Evolutionary conservation across 2,888 invertebrate genomes (phyloP).

Genomic region (Synanthedon vespiformis): DNA sequence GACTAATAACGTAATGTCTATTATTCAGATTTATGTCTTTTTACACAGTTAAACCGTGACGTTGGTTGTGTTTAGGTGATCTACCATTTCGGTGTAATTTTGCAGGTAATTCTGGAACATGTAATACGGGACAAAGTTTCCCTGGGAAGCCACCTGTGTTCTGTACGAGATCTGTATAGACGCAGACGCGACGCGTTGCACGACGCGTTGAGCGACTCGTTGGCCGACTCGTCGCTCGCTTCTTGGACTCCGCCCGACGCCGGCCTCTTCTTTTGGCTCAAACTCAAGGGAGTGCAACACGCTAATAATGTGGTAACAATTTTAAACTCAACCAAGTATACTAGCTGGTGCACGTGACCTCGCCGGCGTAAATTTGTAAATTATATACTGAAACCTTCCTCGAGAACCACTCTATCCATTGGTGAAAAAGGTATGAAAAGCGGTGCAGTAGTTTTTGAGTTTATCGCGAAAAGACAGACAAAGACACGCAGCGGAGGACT

Average conservation of each 20-base stretch:
- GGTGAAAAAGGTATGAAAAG: no score
- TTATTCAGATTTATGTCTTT: no score
- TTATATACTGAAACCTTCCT: no score
- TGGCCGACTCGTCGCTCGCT: constrained; percentile 55
- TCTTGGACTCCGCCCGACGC: constrained; percentile 77
- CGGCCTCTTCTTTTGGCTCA: constrained; percentile 85
- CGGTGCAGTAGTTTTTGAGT: no score
- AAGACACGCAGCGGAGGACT: no score
- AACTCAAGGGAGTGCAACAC: constrained; percentile 75
- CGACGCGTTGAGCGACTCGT: constrained; percentile 35
- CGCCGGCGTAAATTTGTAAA: no score
- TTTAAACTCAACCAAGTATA: neutral
- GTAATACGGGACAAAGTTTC: constrained; percentile 42
- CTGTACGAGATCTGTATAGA: constrained; percentile 73
- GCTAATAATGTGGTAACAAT: constrained; percentile 77
- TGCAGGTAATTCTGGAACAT: constrained; percentile 4
- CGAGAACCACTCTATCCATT: no score
- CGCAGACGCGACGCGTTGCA: constrained; percentile 73
- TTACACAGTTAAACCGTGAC: no score
- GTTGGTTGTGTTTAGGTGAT: neutral
- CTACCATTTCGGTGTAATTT: neutral
- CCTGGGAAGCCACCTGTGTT: constrained; percentile 69
- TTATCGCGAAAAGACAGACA: no score
- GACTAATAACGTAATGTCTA: no score
- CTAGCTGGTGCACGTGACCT: no score